Percentiles rank a stretch among this genome's conserved stretches.
Conservation (phyloP, 2,113 vertebrate species). For the Oryzias woworae region DNA sequence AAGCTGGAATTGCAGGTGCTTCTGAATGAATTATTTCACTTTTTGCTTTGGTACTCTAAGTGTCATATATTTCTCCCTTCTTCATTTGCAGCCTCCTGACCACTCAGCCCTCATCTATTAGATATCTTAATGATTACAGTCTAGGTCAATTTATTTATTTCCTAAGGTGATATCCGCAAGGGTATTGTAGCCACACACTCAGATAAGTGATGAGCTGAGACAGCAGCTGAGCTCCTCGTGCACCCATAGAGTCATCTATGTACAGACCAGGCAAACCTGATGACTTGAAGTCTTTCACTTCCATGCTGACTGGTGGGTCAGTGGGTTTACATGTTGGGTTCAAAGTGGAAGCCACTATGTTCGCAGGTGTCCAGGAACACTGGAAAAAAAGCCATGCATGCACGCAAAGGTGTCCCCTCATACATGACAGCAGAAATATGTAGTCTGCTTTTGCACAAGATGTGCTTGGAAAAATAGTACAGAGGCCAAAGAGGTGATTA, state of each 20-base stretch:
- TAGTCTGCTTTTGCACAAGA: constrained; percentile 20
- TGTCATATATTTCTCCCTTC: background rate
- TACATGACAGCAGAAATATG: constrained; percentile 19
- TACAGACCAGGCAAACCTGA: constrained; percentile 58
- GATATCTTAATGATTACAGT: constrained; percentile 14
- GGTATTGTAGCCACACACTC: constrained; percentile 19
- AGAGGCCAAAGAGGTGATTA: constrained; percentile 48
- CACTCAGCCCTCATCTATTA: background rate
- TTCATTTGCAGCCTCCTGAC: constrained; percentile 5
- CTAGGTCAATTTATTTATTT: constrained; percentile 7
- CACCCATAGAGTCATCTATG: constrained; percentile 43
- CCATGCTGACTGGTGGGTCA: constrained; percentile 64
- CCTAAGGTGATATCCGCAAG: constrained; percentile 8
- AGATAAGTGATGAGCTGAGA: constrained; percentile 53
- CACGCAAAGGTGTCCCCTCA: constrained; percentile 48
- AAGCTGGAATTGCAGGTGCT: background rate
- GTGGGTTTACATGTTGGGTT: constrained; percentile 53
- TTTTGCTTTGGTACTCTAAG: background rate
- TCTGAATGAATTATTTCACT: background rate
- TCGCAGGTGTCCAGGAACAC: constrained; percentile 15
- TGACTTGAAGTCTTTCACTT: constrained; percentile 57
- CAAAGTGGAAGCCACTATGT: constrained; percentile 17
- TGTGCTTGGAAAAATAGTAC: constrained; percentile 29
- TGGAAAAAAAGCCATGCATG: constrained; percentile 9
- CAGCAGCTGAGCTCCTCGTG: constrained; percentile 34